A percentile compares a stretch with the other conserved stretches of the same genome.
Evolutionary conservation across 2,888 invertebrate species (phyloP).

Genomic region (Polymixis flavicincta): DNA sequence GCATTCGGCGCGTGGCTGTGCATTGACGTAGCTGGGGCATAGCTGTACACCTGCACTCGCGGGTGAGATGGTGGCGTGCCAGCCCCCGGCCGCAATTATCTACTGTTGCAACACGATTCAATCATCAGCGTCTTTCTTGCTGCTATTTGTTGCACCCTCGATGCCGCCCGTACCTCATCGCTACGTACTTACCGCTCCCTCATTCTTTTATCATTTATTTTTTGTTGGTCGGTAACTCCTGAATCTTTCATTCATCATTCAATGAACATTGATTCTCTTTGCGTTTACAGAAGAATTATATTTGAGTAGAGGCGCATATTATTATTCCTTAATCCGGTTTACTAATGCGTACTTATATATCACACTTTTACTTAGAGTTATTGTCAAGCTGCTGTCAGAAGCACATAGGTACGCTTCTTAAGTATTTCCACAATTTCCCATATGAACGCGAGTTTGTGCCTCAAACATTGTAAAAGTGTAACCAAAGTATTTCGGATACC

Average conservation of each 20-base stretch:
- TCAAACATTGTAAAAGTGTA: conserved; percentile 1
- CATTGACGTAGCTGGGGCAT: not conserved
- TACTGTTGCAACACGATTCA: conserved; percentile 26
- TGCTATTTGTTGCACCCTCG: conserved; percentile 25
- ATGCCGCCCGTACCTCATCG: not conserved
- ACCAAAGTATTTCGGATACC: conserved; percentile 1
- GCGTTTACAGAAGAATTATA: not conserved
- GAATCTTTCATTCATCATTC: conserved; percentile 15
- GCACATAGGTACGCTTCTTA: too few relatives aligned
- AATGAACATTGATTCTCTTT: conserved; percentile 26
- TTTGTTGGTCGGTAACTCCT: conserved; percentile 15
- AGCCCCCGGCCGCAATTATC: conserved; percentile 3
- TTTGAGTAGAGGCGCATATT: not conserved
- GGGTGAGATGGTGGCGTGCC: conserved; percentile 11
- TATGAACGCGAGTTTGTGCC: too few relatives aligned
- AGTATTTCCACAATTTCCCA: too few relatives aligned
- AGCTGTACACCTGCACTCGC: too few relatives aligned
- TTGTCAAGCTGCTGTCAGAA: conserved; percentile 13
- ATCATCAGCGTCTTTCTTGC: conserved; percentile 27
- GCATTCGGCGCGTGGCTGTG: not conserved
- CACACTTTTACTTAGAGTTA: not conserved
- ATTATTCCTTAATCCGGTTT: not conserved
- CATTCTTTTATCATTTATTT: conserved; percentile 38
- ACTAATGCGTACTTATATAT: too few relatives aligned
- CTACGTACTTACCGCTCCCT: not conserved